phyloP scores from a whole-genome alignment of 2,888 invertebrate genomes.

The Ametastegia equiseti region DNA sequence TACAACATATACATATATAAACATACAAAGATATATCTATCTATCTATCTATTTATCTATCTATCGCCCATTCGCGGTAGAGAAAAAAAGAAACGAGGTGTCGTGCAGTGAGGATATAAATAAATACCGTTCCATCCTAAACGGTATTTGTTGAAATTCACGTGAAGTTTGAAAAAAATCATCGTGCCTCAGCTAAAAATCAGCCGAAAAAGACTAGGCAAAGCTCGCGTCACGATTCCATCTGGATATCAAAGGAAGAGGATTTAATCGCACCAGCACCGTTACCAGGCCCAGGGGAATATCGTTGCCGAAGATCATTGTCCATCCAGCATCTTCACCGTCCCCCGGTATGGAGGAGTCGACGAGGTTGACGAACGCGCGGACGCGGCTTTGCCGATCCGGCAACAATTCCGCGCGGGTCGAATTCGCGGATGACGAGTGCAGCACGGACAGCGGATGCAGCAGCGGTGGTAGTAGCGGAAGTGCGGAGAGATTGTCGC shows the following conservation, averaged over 20 bases:
- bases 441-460: constrained; percentile 74
- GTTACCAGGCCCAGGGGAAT: constrained; percentile 47
- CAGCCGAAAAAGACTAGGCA: too few species aligned
- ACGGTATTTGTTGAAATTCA: too few species aligned
- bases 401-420: background rate
- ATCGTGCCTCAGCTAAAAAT: background rate
- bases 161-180: background rate
- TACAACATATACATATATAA: too few species aligned
- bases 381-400: background rate
- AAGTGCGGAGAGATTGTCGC: constrained; percentile 65
- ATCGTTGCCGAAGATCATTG: constrained; percentile 50
- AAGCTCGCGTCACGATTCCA: too few species aligned
- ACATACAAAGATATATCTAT: too few species aligned
- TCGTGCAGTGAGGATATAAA: too few species aligned
- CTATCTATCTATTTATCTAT: too few species aligned
- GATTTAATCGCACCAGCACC: background rate
- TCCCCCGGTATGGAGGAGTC: constrained; percentile 64
- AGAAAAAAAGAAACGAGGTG: too few species aligned
- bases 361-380: constrained; percentile 61
- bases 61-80: too few species aligned
- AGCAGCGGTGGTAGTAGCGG: constrained; percentile 76
- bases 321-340: constrained; percentile 24
- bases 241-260: constrained; percentile 32
- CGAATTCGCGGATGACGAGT: constrained; percentile 69
- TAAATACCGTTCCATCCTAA: too few species aligned